phyloP scores from a whole-genome alignment of 2,113 vertebrate genomes.

The Merops nubicus region DNA sequence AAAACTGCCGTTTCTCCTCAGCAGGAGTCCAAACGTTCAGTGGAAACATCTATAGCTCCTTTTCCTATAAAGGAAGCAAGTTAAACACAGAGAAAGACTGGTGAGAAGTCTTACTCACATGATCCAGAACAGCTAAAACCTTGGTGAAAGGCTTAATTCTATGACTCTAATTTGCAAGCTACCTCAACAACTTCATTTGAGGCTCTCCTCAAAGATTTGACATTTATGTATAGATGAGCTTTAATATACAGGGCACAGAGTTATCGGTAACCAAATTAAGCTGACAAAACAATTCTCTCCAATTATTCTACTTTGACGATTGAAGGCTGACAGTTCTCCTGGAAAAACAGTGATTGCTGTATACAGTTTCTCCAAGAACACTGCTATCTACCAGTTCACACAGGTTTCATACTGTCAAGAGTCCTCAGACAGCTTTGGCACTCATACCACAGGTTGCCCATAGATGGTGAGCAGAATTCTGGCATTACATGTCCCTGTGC shows the following conservation, averaged over 20 bases:
- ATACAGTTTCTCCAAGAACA: background rate
- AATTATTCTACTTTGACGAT: background rate
- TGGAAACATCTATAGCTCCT: background rate
- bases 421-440: background rate
- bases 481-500: background rate
- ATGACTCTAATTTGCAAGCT: background rate
- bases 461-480: background rate
- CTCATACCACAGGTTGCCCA: background rate
- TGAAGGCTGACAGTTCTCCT: background rate
- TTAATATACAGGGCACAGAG: background rate
- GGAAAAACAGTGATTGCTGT: background rate
- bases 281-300: background rate
- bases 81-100: background rate
- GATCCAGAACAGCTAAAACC: background rate
- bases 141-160: background rate
- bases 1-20: background rate
- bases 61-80: background rate
- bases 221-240: background rate
- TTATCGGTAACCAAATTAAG: background rate
- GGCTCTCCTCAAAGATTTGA: background rate
- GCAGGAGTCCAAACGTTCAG: background rate
- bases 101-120: background rate
- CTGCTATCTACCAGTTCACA: fast-evolving
- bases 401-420: background rate
- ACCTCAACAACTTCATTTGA: background rate